Evolutionary conservation across 2,113 vertebrate species (phyloP), one percentile per base, ranked within the genome.

Genomic region (Panthera leo): DNA sequence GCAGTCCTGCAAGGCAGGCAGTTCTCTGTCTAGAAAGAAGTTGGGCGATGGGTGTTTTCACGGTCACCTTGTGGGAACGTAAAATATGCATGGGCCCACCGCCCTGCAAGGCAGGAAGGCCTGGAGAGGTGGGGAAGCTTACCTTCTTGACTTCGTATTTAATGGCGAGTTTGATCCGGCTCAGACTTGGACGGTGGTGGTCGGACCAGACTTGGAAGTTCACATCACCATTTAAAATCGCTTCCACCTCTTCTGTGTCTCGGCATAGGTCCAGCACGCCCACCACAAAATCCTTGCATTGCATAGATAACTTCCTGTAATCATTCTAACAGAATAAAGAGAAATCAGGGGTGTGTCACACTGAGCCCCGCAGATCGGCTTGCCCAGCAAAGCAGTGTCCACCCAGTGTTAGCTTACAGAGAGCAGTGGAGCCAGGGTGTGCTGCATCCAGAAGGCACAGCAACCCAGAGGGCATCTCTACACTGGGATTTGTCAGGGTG

Each of bases 71-170:
- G 48, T 1, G 29, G 70, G 16, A 65, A 87, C 45, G 42, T 85
- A 86, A 94, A 93, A 91, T 78, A 95, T 23, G 16, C 23, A 78
- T 63, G 48, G 42, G 45, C 70, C 61, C 86, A 78, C 15, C 45
- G 34, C 63, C 25, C n/a, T 48, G 48, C 3, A 14, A 70, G 19
- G 23, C 7, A 5, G 68, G 48, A 97, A 95, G 80, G 25, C 85
- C 36, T 36, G 10, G 78, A 93, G 80, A 53, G 36, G 36, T 76
- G 67, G 70, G 73, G 48, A 1, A 25, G 3, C 98, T 98, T 98
- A 99, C 99, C 99, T 99, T 99, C 97, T 99, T 99, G 95, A 99
- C 99, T 98, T 99, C 99, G 0, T 99, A 99, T 98, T 99, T 99
- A 98, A 99, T 99, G 96, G 99, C 99, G 73, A 99, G 99, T 98